Base-by-base conservation (phyloP, 2,888 invertebrate species). In the Rhabditoides inermis region DNA sequence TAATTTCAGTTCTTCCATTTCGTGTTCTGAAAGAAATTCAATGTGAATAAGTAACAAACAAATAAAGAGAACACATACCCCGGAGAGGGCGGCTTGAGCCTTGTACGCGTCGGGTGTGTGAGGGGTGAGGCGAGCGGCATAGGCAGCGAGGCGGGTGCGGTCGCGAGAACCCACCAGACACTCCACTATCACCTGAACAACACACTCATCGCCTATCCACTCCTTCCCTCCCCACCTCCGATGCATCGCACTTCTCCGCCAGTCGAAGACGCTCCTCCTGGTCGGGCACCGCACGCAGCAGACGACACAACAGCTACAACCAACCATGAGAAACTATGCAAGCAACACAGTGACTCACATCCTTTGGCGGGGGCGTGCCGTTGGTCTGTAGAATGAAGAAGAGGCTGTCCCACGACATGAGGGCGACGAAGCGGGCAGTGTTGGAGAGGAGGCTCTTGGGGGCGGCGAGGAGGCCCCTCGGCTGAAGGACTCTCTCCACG, bases 61-160 rank as follows among this genome's bases (percentile, higher is more conserved):
- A n/a, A n/a, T n/a, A n/a, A n/a, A n/a, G n/a, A n/a, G n/a, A n/a
- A n/a, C n/a, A n/a, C n/a, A n/a, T n/a, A n/a, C n/a, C n/a, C n/a
- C n/a, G n/a, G n/a, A n/a, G n/a, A 70, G 55, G 15, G 65, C 62
- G 2, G 58, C 56, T 1, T 58, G 49, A 12, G 69, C 69, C 49
- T 70, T 69, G 53, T 63, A 63, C 12, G 66, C 60, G 23, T 69
- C 68, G 7, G 59, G 61, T n/a, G 69, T 58, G 46, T 66, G 60
- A 5, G 68, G 61, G 7, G 59, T 61, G 44, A 70, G 55, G 10
- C 54, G 59, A 41, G 56, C 55, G 7, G 65, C 46, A 40, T 62
- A 63, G 2, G 56, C 51, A 27, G 61, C 52, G 20, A 70, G 36
- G n/a, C 61, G 58, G 37, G 54, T 41, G 22, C 63, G 49, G 42